Evolutionary conservation across 2,888 invertebrate species (phyloP), one percentile per base, ranked within the genome.

Genomic region (Nomada flava): DNA sequence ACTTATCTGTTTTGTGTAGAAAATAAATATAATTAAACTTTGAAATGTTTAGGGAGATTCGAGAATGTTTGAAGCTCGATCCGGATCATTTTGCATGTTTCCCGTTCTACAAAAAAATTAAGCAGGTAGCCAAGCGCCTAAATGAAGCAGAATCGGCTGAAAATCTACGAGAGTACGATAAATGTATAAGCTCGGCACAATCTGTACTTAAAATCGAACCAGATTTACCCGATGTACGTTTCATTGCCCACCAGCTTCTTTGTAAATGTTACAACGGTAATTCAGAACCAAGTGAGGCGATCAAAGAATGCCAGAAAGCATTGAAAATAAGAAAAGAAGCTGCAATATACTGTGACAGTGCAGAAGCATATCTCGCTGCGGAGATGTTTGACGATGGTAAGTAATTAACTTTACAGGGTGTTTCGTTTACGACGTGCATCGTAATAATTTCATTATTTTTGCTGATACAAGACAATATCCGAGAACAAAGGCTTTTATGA

Each of bases 41-140:
- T n/a, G 59, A 60, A 72, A 75, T 67, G 1, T 89, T 62, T 92
- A 96, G 96, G 94, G 98, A 99, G 94, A 97, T 99, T 85, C 96
- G 99, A 26, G 99, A 99, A 94, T 99, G 99, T 93, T 95, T 99
- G 23, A 98, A 98, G 93, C 95, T 99, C 59, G 99, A 99, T 94
- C 99, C 99, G 0, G 99, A 99, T 90, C 99, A 99, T 94, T 98
- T 98, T 94, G 95, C 97, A 90, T 99, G 99, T 94, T 98, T 98
- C 94, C 96, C 97, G 26, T 97, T 98, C 91, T 99, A 99, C 95
- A 99, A 99, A 94, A 98, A 97, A 93, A 95, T 99, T 50, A 98
- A 98, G 93, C 98, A 99, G 93, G 95, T 99, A 18, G 98, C 97
- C 86, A 98, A 98, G 92, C 94, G 96, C 77, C 93, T 98, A 75